Base-by-base conservation (phyloP, 1,140 invertebrate species). In the Calephelis nemesis region DNA sequence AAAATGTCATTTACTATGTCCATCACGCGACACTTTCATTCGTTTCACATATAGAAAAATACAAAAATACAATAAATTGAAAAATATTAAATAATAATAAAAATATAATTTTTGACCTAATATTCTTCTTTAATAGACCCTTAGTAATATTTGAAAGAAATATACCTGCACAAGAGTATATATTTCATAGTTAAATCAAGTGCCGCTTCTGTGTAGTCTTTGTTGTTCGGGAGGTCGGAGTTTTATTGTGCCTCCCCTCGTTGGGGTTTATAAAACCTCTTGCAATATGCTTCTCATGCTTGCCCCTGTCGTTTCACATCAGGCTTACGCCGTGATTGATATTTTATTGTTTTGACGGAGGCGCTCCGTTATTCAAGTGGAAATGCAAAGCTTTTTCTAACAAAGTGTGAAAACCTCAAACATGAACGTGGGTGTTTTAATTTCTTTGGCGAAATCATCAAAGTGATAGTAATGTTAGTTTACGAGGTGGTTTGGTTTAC, bases 231-330 rank as follows among this genome's bases (percentile, higher is more conserved):
- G 64, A 65, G 64, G 48, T 52, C 47, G 19, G n/a, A 74, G 72
- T 76, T 79, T 77, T 72, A 82, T 83, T 82, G 81, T 79, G 65
- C 63, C 47, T 68, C 74, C 73, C 72, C 64, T 63, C 47, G 66
- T 47, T 52, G 74, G 71, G 68, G 62, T 47, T 19, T 49, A 78
- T 81, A 83, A 83, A 82, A 79, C 78, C 78, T 62, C 67, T 71
- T 67, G 81, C 85, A 87, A 85, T 87, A 87, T 87, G 85, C 78
- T 85, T 71, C 75, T 75, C 69, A 76, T 79, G 74, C 65, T 49
- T 69, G 68, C 60, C 49, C 54, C 68, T 70, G 78, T 79, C 80
- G 67, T 58, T 63, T 74, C 76, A 74, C 73, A 72, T 82, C 76
- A 79, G 75, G 67, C 73, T 81, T 67, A 74, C 48, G 48, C 62